Evolutionary conservation across 1,140 invertebrate species (phyloP).

Genomic region (Homalodisca vitripennis): DNA sequence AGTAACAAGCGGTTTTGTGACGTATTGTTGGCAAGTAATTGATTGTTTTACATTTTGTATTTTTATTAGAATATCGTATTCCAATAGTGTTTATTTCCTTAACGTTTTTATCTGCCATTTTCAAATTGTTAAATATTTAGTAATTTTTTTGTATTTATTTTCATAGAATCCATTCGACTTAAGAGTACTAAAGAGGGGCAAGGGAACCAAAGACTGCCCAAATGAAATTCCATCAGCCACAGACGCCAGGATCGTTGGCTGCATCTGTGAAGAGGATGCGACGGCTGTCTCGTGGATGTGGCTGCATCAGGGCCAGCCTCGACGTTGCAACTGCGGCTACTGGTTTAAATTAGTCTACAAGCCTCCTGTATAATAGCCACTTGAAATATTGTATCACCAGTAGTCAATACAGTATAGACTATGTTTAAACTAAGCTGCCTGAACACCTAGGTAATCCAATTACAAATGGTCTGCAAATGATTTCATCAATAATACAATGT

Average conservation of each 20-base stretch:
- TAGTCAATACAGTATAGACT: neutral
- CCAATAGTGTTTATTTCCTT: too few relatives aligned
- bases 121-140: too few relatives aligned
- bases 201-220: constrained; percentile 82
- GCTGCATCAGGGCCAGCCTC: constrained; percentile 82
- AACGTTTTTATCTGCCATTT: too few relatives aligned
- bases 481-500: neutral
- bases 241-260: constrained; percentile 88
- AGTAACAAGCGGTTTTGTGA: too few relatives aligned
- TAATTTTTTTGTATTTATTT: neutral
- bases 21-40: too few relatives aligned
- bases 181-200: constrained; percentile 72
- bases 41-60: too few relatives aligned
- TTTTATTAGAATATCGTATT: too few relatives aligned
- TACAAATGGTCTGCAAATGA: neutral
- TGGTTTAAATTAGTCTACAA: constrained; percentile 82
- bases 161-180: constrained; percentile 83
- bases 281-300: constrained; percentile 90
- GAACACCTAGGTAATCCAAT: constrained; percentile 1
- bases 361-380: constrained; percentile 37
- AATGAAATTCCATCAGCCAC: constrained; percentile 88
- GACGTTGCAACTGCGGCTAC: constrained; percentile 92
- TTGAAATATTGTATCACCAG: constrained; percentile 4
- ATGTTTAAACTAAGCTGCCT: constrained; percentile 8
- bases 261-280: constrained; percentile 94